These are phyloP conservation scores for Pterocles burchelli DNA, from an alignment of 2,113 vertebrate species.

Conservation along the genomic window DNA sequence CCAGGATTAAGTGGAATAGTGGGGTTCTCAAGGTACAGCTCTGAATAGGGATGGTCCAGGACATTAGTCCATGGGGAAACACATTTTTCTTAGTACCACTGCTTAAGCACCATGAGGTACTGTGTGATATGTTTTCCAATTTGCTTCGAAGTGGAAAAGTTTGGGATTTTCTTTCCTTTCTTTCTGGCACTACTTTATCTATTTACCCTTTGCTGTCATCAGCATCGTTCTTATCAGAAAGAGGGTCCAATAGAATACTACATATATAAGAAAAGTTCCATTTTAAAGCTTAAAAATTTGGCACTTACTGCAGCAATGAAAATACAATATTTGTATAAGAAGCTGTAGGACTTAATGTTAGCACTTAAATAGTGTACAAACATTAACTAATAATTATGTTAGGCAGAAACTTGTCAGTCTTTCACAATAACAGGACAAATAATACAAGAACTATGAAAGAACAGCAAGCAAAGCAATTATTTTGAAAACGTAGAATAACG, in stretches of 20 bases:
- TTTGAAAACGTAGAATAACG: constrained; percentile 63
- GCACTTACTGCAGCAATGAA: background rate
- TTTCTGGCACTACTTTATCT: background rate
- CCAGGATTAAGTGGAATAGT: background rate
- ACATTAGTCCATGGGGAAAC: background rate
- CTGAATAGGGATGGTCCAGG: background rate
- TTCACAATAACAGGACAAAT: constrained; percentile 57
- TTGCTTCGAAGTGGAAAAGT: background rate
- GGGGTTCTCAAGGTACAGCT: background rate
- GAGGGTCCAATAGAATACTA: background rate
- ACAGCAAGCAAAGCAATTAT: constrained; percentile 57
- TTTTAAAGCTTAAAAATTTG: background rate
- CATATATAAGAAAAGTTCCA: background rate
- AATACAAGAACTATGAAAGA: constrained; percentile 40
- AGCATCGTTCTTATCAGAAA: background rate
- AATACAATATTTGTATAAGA: constrained; percentile 30
- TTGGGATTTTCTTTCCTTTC: background rate
- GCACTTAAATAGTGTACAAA: constrained; percentile 26
- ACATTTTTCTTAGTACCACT: background rate
- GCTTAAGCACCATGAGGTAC: background rate
- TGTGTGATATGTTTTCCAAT: background rate
- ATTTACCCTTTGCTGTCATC: background rate
- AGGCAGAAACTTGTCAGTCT: constrained; percentile 63
- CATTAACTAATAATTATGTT: constrained; percentile 69
- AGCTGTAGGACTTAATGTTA: constrained; percentile 49